Evolutionary conservation across 2,797 vertebrate genomes (phyloP).

Genomic region (Helarctos malayanus): DNA sequence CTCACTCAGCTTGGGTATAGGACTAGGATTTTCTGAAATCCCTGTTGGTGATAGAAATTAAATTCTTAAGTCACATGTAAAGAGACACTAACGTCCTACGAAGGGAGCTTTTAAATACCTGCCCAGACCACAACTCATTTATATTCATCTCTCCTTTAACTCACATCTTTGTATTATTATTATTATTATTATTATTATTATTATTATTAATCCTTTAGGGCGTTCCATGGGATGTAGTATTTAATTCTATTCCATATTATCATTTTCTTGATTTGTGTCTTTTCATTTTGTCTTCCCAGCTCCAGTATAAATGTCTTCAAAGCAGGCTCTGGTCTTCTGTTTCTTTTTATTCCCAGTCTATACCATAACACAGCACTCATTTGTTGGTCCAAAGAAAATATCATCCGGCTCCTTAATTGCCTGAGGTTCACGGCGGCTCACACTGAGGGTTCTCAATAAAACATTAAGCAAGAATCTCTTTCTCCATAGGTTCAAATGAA

Average conservation of each 20-base stretch:
- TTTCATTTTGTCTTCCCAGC: not conserved
- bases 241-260: not conserved
- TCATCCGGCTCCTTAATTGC: not conserved
- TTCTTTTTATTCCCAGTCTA: constrained; percentile 2
- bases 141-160: not conserved
- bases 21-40: not conserved
- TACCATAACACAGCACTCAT: not conserved
- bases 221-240: not conserved
- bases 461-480: constrained; percentile 43
- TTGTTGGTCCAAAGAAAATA: constrained; percentile 33
- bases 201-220: not conserved
- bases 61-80: not conserved
- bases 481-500: not conserved
- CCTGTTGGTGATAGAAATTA: not conserved
- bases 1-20: not conserved
- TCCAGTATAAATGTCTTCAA: not conserved
- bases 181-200: not conserved
- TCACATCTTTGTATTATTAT: not conserved
- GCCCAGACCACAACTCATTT: not conserved
- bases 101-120: not conserved
- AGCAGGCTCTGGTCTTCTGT: not conserved
- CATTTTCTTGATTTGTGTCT: not conserved
- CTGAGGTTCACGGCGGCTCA: not conserved
- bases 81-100: not conserved
- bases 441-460: not conserved